phyloP scores from a whole-genome alignment of 1,140 invertebrate species.

The Drosophila simulans region DNA sequence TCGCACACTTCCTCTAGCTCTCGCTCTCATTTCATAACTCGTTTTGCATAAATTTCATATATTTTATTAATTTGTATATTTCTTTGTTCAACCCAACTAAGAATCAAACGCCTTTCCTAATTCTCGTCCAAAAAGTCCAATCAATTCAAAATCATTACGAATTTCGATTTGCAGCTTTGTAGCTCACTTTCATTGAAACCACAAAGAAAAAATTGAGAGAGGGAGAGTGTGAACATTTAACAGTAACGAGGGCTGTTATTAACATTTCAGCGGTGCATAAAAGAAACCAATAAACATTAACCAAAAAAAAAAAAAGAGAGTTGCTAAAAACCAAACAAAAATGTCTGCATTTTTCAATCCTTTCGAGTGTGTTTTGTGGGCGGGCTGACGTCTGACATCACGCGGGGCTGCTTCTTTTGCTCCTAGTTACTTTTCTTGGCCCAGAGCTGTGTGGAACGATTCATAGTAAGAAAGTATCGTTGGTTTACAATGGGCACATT shows the following conservation, averaged over 20 bases:
- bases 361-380: conserved; percentile 54
- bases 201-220: conserved; percentile 29
- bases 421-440: conserved; percentile 36
- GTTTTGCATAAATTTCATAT: conserved; percentile 18
- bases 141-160: conserved; percentile 31
- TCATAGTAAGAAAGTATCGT: background rate
- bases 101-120: conserved; percentile 14
- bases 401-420: conserved; percentile 23
- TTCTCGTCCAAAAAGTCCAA: conserved; percentile 22
- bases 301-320: conserved; percentile 32
- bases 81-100: conserved; percentile 3
- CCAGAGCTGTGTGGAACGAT: background rate
- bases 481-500: background rate
- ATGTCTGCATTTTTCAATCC: conserved; percentile 56
- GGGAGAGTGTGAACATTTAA: conserved; percentile 14
- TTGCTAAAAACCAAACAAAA: conserved; percentile 42
- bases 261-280: conserved; percentile 41
- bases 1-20: conserved; percentile 27
- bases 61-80: conserved; percentile 6
- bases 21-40: conserved; percentile 41
- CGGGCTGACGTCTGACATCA: conserved; percentile 69
- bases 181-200: conserved; percentile 54
- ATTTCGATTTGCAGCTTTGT: conserved; percentile 52
- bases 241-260: conserved; percentile 31
- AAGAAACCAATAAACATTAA: conserved; percentile 46